A percentile compares a stretch with the other conserved stretches of the same genome.
These are phyloP conservation scores for Trematomus loennbergii DNA, from an alignment of 2,113 vertebrate species.

Conservation along the genomic window DNA sequence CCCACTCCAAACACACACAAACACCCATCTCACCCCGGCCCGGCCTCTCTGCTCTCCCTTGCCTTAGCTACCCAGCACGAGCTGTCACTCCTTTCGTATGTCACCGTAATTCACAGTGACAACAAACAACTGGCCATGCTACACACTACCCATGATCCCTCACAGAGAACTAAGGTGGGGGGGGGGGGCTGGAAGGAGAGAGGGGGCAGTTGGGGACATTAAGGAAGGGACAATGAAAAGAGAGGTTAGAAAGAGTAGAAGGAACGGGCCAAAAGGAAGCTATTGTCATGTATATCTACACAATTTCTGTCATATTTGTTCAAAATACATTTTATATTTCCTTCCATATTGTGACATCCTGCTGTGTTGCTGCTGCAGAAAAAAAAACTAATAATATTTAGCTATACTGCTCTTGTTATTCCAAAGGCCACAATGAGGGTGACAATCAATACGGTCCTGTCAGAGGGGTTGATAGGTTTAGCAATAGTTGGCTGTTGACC, in stretches of 20 bases:
- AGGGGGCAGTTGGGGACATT: slow-evolving; percentile 21
- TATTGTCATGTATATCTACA: slow-evolving; percentile 61
- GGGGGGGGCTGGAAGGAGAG: neutral
- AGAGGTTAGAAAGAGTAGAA: slow-evolving; percentile 35
- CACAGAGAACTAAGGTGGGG: slow-evolving; percentile 25
- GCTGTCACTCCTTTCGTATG: slow-evolving; percentile 73
- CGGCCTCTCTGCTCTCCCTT: slow-evolving; percentile 4
- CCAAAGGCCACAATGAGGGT: slow-evolving; percentile 31
- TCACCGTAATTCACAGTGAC: slow-evolving; percentile 82
- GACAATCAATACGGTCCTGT: slow-evolving; percentile 55
- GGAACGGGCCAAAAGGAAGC: slow-evolving; percentile 9
- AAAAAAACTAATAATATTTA: slow-evolving; percentile 43
- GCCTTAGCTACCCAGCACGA: slow-evolving; percentile 63
- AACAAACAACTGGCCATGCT: slow-evolving; percentile 77
- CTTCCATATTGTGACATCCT: slow-evolving; percentile 25
- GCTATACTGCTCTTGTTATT: slow-evolving; percentile 36
- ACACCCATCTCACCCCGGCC: slow-evolving; percentile 5
- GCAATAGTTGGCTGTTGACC: slow-evolving; percentile 51
- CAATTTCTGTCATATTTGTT: slow-evolving; percentile 48
- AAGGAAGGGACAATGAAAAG: slow-evolving; percentile 28
- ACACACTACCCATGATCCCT: slow-evolving; percentile 64
- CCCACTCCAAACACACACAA: slow-evolving; percentile 5
- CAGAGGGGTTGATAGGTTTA: slow-evolving; percentile 49
- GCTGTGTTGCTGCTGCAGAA: slow-evolving; percentile 19
- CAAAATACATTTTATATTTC: slow-evolving; percentile 60